These are phyloP conservation scores for Sinohyriopsis cumingii DNA, from an alignment of 2,888 invertebrate species.

Conservation along the genomic window DNA sequence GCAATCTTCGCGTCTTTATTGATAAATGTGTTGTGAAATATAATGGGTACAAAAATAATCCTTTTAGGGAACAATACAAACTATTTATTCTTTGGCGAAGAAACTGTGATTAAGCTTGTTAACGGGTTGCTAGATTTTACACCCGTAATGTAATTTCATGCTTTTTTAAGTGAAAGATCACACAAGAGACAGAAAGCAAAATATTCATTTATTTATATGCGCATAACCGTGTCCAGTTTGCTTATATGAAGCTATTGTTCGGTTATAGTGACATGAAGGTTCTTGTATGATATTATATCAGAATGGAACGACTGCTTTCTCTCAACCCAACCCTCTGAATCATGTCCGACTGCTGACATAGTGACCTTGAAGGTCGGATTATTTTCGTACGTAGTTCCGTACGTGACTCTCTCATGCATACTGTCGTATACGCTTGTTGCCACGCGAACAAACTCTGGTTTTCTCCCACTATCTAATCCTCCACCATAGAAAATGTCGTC, in stretches of 20 bases:
- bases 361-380: slow-evolving; percentile 44
- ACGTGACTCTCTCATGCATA: slow-evolving; percentile 24
- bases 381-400: slow-evolving; percentile 41
- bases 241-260: neutral
- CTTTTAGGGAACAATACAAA: no score
- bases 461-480: slow-evolving; percentile 9
- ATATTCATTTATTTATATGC: no score
- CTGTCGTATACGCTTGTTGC: slow-evolving; percentile 52
- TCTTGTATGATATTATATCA: slow-evolving; percentile 47
- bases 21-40: no score
- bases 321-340: slow-evolving; percentile 42
- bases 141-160: no score
- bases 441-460: slow-evolving; percentile 47
- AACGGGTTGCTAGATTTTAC: no score
- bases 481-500: slow-evolving; percentile 44
- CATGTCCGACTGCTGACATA: slow-evolving; percentile 29
- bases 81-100: no score
- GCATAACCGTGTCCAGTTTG: no score
- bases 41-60: no score
- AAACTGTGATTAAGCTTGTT: no score
- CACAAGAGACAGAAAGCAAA: no score
- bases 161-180: no score
- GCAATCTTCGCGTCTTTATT: no score
- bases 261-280: slow-evolving; percentile 34
- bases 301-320: slow-evolving; percentile 39